These are phyloP conservation scores for Eupithecia pulchellata DNA, from an alignment of 2,888 invertebrate species.

Conservation along the genomic window DNA sequence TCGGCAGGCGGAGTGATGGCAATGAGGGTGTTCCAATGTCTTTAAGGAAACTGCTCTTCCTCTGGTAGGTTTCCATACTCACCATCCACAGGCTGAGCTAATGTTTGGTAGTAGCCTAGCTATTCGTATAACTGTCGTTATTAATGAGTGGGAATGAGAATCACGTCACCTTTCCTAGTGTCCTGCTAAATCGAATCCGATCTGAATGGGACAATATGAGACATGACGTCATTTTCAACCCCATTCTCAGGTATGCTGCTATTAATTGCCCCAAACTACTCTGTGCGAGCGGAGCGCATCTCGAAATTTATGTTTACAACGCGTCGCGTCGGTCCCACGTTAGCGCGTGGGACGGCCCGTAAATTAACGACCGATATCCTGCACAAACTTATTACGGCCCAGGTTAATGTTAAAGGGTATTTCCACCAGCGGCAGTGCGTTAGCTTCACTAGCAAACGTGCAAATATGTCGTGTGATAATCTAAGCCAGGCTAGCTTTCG, in stretches of 20 bases:
- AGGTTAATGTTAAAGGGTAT: neutral
- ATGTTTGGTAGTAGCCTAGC: neutral
- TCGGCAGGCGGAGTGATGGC: too few relatives aligned
- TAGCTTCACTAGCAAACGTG: too few relatives aligned
- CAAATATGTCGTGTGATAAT: too few relatives aligned
- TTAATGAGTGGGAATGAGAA: too few relatives aligned
- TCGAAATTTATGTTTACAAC: slow-evolving; percentile 30
- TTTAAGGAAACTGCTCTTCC: too few relatives aligned
- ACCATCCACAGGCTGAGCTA: neutral
- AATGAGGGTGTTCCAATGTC: too few relatives aligned
- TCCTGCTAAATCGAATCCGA: neutral
- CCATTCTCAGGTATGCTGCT: neutral
- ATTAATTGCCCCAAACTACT: neutral
- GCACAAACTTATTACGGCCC: slow-evolving; percentile 24
- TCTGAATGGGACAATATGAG: neutral
- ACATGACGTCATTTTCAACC: neutral
- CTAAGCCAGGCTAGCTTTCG: too few relatives aligned
- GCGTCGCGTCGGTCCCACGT: slow-evolving; percentile 25
- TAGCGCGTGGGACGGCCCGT: slow-evolving; percentile 28
- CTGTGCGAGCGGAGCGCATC: slow-evolving; percentile 26
- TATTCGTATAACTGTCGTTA: neutral
- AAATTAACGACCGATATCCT: slow-evolving; percentile 30
- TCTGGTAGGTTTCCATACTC: too few relatives aligned
- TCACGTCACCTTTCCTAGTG: neutral
- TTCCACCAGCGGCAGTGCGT: neutral